Base-by-base conservation (phyloP, 2,888 invertebrate genomes). In the Chaitophorus viminalis region DNA sequence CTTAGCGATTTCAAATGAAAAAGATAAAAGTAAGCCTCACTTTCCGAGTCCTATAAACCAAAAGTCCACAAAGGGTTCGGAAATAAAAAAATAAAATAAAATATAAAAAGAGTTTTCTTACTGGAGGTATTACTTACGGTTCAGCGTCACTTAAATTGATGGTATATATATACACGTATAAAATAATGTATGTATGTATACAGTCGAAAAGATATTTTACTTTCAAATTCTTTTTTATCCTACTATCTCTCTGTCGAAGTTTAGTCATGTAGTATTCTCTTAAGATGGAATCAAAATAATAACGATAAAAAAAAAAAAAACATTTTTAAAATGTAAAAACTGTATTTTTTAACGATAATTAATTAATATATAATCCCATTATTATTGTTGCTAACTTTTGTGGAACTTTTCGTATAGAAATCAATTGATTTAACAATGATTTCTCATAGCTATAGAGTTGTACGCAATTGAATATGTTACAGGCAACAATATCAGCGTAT, bases 121-220 rank as follows among this genome's bases (percentile, higher is more conserved):
- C 83, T 65, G 76, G 31, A 76, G 65, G 76, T 76, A 84, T 84
- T 84, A 76, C 76, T 76, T 68, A 84, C 84, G 84, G 76, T 84
- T 84, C 84, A 84, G 76, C 46, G 76, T 84, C 84, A 84, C 84
- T 84, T 84, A 84, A 84, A 84, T 84, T 84, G 68, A 84, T 76
- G 84, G 84, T 60, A 60, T 78, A 72, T 82, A 39, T 75, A 79
- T 79, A 39, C 39, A 18, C 29, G 17, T 39, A 68, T 65, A 79
- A 29, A 36, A 79, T 25, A 79, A 79, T 65, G 36, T 29, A 60
- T 82, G 54, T 39, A 65, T 60, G 33, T 60, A 36, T 75, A 74
- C 65, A 84, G 76, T 68, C 33, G 76, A 68, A 76, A 68, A 84
- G 33, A 76, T 84, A 84, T 84, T 84, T 84, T 68, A 84, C 76